Percentiles rank a stretch among this genome's conserved stretches.
These are phyloP conservation scores for Ephydatia muelleri DNA, from an alignment of 37 sponge, comb jelly and placozoan species.

Conservation along the genomic window DNA sequence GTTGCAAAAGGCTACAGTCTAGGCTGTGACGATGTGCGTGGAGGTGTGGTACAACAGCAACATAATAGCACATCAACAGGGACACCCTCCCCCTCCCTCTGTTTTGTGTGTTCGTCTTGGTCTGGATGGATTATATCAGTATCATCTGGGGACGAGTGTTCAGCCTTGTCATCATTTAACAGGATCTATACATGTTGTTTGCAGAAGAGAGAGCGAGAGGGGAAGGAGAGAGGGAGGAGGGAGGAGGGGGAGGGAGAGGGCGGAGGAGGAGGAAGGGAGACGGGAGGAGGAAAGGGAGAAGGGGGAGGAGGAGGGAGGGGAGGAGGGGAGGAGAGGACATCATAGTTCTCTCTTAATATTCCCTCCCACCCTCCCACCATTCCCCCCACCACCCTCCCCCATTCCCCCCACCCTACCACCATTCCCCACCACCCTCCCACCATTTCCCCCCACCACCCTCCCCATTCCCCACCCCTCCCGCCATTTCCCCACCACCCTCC, in stretches of 20 bases:
- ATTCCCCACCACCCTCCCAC: neutral
- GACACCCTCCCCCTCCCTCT: neutral
- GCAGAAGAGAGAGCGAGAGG: constrained; percentile 16
- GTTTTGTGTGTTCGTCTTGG: neutral
- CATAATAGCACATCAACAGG: neutral
- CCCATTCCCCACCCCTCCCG: too few species aligned
- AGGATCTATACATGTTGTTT: too few species aligned
- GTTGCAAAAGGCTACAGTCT: neutral
- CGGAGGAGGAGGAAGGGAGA: constrained; percentile 14
- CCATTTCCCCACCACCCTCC: neutral
- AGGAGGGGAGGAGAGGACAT: neutral
- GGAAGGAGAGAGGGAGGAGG: constrained; percentile 5
- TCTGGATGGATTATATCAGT: neutral
- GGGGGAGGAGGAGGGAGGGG: constrained; percentile 14
- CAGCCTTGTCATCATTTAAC: neutral
- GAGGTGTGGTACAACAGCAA: neutral
- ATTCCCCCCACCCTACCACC: neutral
- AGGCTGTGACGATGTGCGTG: neutral
- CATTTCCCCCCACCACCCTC: neutral
- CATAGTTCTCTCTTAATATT: neutral
- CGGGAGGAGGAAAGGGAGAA: neutral
- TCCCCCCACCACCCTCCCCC: too few species aligned
- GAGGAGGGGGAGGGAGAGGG: constrained; percentile 8
- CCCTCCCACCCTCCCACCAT: too few species aligned
- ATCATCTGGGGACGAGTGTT: neutral